These are phyloP conservation scores for Coremacera marginata DNA, from an alignment of 2,888 invertebrate genomes.

Conservation along the genomic window DNA sequence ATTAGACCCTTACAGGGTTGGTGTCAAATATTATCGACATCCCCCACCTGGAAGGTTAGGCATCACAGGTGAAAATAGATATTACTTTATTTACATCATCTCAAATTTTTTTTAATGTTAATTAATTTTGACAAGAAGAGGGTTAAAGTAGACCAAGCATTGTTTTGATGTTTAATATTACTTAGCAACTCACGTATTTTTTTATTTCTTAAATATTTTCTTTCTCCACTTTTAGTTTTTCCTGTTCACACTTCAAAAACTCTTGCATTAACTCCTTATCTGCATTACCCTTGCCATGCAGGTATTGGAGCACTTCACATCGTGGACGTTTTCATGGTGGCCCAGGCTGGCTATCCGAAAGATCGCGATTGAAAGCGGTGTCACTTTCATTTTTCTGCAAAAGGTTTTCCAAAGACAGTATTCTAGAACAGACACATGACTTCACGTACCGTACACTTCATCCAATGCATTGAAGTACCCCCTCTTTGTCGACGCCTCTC, in stretches of 20 bases:
- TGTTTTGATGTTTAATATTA: constrained; percentile 6
- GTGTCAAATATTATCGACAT: no score
- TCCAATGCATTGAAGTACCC: neutral
- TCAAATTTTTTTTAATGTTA: no score
- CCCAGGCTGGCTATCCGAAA: no score
- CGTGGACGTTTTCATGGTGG: no score
- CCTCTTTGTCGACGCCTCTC: neutral
- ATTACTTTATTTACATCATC: no score
- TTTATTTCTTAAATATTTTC: constrained; percentile 36
- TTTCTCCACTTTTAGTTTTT: constrained; percentile 33
- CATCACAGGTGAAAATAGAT: no score
- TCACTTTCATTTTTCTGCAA: no score
- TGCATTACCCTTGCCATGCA: constrained; percentile 11
- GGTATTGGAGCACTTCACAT: constrained; percentile 26
- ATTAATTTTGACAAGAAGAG: no score
- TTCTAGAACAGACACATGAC: neutral
- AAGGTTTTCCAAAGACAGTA: neutral
- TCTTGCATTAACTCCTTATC: constrained; percentile 30
- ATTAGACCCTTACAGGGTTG: no score
- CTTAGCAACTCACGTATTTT: constrained; percentile 10
- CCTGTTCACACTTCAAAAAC: constrained; percentile 12
- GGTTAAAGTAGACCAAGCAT: constrained; percentile 4
- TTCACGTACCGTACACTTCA: neutral
- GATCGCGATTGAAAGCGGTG: no score
- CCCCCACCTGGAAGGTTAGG: no score